Percentiles rank a stretch among this genome's conserved stretches.
Evolutionary conservation across 2,797 vertebrate genomes (phyloP).

Genomic region (Sarcophilus harrisii): DNA sequence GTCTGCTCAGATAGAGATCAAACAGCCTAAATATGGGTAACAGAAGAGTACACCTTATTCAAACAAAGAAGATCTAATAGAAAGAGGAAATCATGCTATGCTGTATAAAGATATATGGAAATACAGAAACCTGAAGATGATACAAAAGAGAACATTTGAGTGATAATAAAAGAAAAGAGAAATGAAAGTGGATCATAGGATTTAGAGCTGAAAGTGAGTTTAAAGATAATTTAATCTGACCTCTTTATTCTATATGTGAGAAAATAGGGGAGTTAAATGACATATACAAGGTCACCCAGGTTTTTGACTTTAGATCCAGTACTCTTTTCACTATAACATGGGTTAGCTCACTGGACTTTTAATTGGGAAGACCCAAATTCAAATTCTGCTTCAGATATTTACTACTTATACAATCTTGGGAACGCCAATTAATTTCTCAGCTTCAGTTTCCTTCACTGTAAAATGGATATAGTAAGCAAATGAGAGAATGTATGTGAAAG

Average conservation of each 20-base stretch:
- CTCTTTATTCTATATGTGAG: neutral
- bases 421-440: neutral
- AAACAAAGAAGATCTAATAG: neutral
- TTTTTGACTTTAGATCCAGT: neutral
- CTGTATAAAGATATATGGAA: neutral
- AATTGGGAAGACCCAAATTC: neutral
- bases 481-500: neutral
- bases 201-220: neutral
- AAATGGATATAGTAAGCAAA: neutral
- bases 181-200: neutral
- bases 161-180: neutral
- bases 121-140: neutral
- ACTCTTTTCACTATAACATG: neutral
- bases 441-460: neutral
- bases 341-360: neutral
- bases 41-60: neutral
- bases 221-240: neutral
- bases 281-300: neutral
- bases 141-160: neutral
- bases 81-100: neutral
- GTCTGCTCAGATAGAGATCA: neutral
- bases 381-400: neutral
- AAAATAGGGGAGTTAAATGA: neutral
- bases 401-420: neutral
- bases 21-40: neutral